Evolutionary conservation across 2,888 invertebrate genomes (phyloP), one percentile per base, ranked within the genome.

Genomic region (Eueremaeus valkanovi): DNA sequence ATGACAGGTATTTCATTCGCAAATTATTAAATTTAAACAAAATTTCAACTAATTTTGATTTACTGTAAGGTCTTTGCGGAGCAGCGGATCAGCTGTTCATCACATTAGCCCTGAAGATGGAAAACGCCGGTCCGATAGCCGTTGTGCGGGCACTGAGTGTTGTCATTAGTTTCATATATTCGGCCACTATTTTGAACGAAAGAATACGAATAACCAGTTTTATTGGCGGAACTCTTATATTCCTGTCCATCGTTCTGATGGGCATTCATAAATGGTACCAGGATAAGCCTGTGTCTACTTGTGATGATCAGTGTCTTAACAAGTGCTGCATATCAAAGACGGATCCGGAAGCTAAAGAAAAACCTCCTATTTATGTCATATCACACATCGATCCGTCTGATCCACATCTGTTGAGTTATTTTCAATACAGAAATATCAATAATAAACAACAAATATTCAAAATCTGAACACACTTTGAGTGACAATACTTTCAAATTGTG

Each of bases 81-180:
- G 68, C 63, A 24, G 31, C 51, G 1, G 77, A 70, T 24, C 77
- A 77, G 51, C 27, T 77, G 21, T 75, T 75, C 33, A 51, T 77
- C 18, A 77, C 77, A 16, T 24, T 73, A 3, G 72, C 77, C 16
- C 29, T 77, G 11, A 76, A 77, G 36, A 18, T 77, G 24, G 77
- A 77, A 51, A 63, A 77, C n/a, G 77, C 77, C 1, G 77, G 77
- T 24, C 66, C 74, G 3, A 42, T 75, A n/a, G 49, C 77, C 9
- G 58, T 77, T 8, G 72, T 75, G 16, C 74, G 61, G n/a, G 70
- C 76, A 29, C 45, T 73, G 11, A 68, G 49, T 72, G 70, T 77
- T 21, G 77, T 77, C 29, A 49, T 77, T 18, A 77, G 75, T 70
- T 77, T 77, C 29, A 68, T 77, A 29, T 77, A 66, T 73, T 73